These are phyloP conservation scores for Steinernema feltiae DNA, from an alignment of 1,140 invertebrate genomes.

Conservation along the genomic window DNA sequence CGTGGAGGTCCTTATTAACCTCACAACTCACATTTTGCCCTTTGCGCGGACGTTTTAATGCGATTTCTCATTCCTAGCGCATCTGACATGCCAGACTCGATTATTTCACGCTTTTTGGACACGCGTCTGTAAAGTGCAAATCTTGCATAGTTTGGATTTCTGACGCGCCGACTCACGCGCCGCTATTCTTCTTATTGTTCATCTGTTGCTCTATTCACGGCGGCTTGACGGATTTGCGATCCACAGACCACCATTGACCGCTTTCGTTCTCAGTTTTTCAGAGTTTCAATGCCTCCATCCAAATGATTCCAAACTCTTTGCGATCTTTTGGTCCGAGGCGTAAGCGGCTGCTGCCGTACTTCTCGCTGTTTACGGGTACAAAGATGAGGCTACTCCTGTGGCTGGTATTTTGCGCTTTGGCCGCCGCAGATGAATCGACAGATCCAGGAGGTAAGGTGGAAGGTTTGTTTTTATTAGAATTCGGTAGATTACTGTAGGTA, in stretches of 20 bases:
- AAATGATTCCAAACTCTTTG: neutral
- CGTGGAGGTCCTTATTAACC: neutral
- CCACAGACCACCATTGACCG: neutral
- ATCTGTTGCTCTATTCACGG: neutral
- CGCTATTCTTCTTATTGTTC: neutral
- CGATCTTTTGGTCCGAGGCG: neutral
- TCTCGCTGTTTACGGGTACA: neutral
- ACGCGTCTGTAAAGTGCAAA: too few relatives aligned
- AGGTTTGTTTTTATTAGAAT: too few relatives aligned
- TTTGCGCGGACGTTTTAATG: neutral
- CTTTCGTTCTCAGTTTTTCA: neutral
- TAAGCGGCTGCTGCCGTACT: neutral
- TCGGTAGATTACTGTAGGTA: neutral
- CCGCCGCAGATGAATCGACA: too few relatives aligned
- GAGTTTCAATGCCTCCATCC: neutral
- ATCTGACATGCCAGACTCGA: too few relatives aligned
- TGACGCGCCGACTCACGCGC: neutral
- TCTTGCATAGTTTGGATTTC: too few relatives aligned
- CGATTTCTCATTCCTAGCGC: neutral
- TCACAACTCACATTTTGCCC: neutral
- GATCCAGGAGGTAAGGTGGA: too few relatives aligned
- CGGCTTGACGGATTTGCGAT: neutral
- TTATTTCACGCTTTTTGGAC: too few relatives aligned
- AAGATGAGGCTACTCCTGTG: neutral
- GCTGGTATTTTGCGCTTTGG: too few relatives aligned